These are phyloP conservation scores for Zaprionus taronus DNA, from an alignment of 1,140 invertebrate genomes.

Conservation along the genomic window DNA sequence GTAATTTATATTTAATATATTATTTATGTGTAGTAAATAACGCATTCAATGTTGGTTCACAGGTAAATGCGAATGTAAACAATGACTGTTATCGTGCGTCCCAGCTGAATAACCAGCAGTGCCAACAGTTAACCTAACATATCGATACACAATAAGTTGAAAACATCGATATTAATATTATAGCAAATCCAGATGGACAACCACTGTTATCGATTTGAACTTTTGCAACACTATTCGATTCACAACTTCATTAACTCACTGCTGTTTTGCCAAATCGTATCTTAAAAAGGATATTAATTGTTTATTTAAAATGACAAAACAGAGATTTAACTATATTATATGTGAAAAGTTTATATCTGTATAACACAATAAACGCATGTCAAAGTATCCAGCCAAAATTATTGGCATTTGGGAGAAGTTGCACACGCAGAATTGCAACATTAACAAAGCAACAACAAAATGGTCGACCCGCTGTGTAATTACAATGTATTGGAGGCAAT, in stretches of 20 bases:
- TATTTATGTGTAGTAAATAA: neutral
- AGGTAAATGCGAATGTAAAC: slow-evolving; percentile 49
- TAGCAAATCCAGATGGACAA: neutral
- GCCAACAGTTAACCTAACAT: neutral
- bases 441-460: slow-evolving; percentile 51
- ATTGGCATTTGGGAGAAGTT: slow-evolving; percentile 30
- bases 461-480: slow-evolving; percentile 78
- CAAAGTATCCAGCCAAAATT: slow-evolving; percentile 9
- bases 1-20: neutral
- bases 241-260: slow-evolving; percentile 14
- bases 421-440: slow-evolving; percentile 13
- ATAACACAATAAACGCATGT: slow-evolving; percentile 34
- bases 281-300: slow-evolving; percentile 25
- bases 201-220: neutral
- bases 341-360: slow-evolving; percentile 30
- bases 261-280: slow-evolving; percentile 43
- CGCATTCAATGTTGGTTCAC: neutral
- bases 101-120: neutral
- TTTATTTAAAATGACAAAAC: slow-evolving; percentile 54
- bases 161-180: neutral
- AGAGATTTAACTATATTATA: slow-evolving; percentile 16
- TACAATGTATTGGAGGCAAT: slow-evolving; percentile 96
- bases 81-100: slow-evolving; percentile 24
- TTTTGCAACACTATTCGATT: neutral
- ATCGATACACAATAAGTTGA: neutral